A percentile compares a stretch with the other conserved stretches of the same genome.
Evolutionary conservation across 2,113 vertebrate species (phyloP).

Genomic region (Haemorhous mexicanus): DNA sequence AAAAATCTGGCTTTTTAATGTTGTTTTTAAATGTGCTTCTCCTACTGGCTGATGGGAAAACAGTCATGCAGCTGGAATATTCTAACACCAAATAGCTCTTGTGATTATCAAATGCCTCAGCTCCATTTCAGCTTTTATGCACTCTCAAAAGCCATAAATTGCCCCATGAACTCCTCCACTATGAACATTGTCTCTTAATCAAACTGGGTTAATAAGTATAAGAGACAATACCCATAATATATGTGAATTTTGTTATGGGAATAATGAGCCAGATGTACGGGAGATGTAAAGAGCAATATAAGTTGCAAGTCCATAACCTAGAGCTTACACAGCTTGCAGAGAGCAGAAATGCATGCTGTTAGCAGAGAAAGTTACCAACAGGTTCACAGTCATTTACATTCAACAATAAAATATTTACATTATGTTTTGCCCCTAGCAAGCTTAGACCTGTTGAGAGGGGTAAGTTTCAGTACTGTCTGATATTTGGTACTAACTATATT

Average conservation of each 20-base stretch:
- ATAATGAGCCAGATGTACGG: background rate
- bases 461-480: background rate
- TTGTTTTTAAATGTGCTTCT: constrained; percentile 9
- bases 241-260: constrained; percentile 12
- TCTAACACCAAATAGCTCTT: constrained; percentile 35
- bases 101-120: background rate
- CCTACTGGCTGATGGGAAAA: background rate
- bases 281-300: background rate
- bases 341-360: background rate
- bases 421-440: background rate
- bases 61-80: background rate
- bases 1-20: background rate
- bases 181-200: constrained; percentile 16
- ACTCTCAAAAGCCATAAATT: constrained; percentile 30
- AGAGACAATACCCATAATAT: constrained; percentile 11
- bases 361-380: background rate
- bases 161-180: constrained; percentile 9
- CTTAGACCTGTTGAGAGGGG: background rate
- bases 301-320: background rate
- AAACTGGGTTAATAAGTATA: constrained; percentile 40
- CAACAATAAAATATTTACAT: background rate
- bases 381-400: background rate
- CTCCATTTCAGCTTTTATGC: constrained; percentile 46
- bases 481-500: background rate
- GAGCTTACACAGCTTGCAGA: background rate